Evolutionary conservation across 2,113 vertebrate genomes (phyloP), one percentile per base, ranked within the genome.

Genomic region (Tachuris rubrigastra): DNA sequence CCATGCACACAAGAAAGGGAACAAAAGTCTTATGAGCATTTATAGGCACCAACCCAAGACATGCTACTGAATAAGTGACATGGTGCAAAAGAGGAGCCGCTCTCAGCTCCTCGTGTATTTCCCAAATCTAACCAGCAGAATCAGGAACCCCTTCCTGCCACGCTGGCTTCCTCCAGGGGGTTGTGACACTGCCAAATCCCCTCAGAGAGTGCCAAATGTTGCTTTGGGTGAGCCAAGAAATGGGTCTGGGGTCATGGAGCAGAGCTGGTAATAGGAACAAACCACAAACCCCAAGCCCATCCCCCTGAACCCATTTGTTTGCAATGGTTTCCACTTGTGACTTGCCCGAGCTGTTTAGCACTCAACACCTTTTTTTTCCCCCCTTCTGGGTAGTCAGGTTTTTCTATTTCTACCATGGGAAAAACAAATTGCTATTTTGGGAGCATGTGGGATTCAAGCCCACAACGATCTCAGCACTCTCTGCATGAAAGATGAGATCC

Each of bases 361-460:
- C 58, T 73, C 67, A 76, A 76, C 63, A 76, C 8, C 17, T 31
- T 66, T 76, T 68, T 19, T 9, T 12, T 5, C 6, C 6, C 1
- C 9, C 12, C 7, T 67, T 76, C 67, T 80, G 62, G n/a, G 25
- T 76, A 91, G 62, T 79, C 71, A 90, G 63, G 50, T 84, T 92
- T 85, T 94, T 77, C 72, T 95, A 68, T 81, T 92, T 85, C 55
- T 96, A 60, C 65, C 56, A 72, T 23, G 10, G 73, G 28, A 84
- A 91, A 87, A 93, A 90, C 50, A 95, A 84, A 73, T 16, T 41
- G 35, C 50, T 92, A 74, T 93, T 96, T 87, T 71, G 33, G 44
- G 80, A 83, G 8, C 8, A 11, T 17, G 79, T 96, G 76, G 91
- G 91, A 93, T 86, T 93, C 44, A 72, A 95, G 76, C 52, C 56